Conservation (phyloP, 2,888 invertebrate genomes). For the Andricus curvator region DNA sequence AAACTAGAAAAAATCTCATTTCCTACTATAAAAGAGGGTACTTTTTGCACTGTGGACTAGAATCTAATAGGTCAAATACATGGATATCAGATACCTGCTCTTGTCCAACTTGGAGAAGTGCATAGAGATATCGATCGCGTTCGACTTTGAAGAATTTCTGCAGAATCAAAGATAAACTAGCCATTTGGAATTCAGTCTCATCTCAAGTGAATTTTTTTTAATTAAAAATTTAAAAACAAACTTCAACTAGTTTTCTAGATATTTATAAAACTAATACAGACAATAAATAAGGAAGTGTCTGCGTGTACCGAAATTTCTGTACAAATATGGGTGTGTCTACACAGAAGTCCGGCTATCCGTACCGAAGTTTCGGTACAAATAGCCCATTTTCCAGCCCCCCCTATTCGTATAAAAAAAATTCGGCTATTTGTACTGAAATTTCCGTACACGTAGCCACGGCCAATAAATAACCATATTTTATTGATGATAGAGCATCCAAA, state of each 20-base stretch:
- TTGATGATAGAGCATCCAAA: no score
- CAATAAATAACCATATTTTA: not conserved
- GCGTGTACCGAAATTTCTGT: no score
- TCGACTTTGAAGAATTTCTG: conserved; percentile 37
- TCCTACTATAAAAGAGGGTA: not conserved
- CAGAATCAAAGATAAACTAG: conserved; percentile 11
- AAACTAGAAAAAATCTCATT: not conserved
- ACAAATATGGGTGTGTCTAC: no score
- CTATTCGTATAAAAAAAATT: no score
- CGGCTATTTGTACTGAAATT: no score
- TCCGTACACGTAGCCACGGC: no score
- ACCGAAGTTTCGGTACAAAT: no score
- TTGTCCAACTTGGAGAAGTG: conserved; percentile 27
- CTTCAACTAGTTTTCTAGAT: no score
- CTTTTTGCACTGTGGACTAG: conserved; percentile 30
- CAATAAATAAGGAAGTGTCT: not conserved
- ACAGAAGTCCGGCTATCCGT: no score
- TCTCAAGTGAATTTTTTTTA: not conserved
- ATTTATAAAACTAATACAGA: no score
- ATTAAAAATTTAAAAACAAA: no score
- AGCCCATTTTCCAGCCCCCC: no score
- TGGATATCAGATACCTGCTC: conserved; percentile 29
- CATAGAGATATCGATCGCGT: conserved; percentile 32
- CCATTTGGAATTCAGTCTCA: conserved; percentile 11
- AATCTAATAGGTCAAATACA: conserved; percentile 35